Evolutionary conservation across 2,888 invertebrate genomes (phyloP), one percentile per base, ranked within the genome.

Genomic region (Mayetiola destructor): DNA sequence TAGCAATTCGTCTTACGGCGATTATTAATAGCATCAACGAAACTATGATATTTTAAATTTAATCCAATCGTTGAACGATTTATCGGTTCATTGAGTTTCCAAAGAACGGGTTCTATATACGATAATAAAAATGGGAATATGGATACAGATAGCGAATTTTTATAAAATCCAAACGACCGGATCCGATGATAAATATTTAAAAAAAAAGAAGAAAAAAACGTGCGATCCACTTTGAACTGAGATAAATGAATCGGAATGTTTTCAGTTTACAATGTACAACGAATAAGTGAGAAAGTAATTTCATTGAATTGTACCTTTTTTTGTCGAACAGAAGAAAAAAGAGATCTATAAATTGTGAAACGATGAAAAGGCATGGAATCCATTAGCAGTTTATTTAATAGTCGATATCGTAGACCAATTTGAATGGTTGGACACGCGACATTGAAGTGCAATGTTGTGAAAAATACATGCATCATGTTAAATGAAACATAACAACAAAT

Each of bases 1-100:
- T n/a, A n/a, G n/a, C n/a, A n/a, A n/a, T n/a, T n/a, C n/a, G n/a
- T n/a, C n/a, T n/a, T n/a, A n/a, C n/a, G n/a, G n/a, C n/a, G 27
- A 48, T 48, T 23, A 48, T 48, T 48, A 48, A 48, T 27, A 48
- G 27, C 16, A 8, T 23, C 48, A 23, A 48, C 48, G 27, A 48
- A 48, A 27, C 27, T 48, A 27, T 48, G 16, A n/a, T 16, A 27
- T 16, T 48, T 23, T 16, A 48, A 48, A 48, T 48, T 16, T 1
- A 48, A 16, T 9, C 48, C 48, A 14, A 48, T 27, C n/a, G 16
- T 27, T 48, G 48, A 27, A 23, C 48, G 48, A 48, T 48, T 48
- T 48, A 27, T 4, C n/a, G 48, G 48, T 48, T 48, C 48, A 48
- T 48, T 48, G 48, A 23, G 14, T 48, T 16, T 27, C 48, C 48